Conservation (phyloP, 37 sponge, comb jelly and placozoan species). For the Dysidea cf. avara region DNA sequence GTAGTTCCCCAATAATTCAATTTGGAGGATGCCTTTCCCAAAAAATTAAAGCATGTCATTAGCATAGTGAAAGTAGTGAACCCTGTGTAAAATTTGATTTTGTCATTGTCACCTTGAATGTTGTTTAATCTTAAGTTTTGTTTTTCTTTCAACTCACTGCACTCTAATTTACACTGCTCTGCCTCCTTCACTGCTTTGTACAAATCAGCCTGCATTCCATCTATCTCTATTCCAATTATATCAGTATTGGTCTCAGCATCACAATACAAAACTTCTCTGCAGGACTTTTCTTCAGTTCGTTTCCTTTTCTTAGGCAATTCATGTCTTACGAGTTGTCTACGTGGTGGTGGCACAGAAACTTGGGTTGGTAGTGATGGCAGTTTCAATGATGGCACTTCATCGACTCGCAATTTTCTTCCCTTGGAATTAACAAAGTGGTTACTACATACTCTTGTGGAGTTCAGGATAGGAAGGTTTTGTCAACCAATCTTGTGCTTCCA, state of each 20-base stretch:
- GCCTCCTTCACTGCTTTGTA: no score
- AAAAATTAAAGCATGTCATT: conserved; percentile 16
- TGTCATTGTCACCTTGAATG: conserved; percentile 19
- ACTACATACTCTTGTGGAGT: conserved; percentile 18
- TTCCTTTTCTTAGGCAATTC: no score
- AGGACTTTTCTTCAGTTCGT: no score
- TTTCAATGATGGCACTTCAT: conserved; percentile 17
- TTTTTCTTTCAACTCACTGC: conserved; percentile 1
- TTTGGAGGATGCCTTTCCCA: conserved; percentile 16
- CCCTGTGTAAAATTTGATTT: conserved; percentile 47
- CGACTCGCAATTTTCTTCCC: conserved; percentile 11
- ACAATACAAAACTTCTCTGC: no score
- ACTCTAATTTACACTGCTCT: no score
- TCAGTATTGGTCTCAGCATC: no score
- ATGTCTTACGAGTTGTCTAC: conserved; percentile 1
- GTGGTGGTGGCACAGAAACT: conserved; percentile 6
- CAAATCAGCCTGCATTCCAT: no score
- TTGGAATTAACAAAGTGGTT: conserved; percentile 22
- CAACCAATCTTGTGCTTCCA: conserved; percentile 11
- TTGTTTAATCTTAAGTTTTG: background rate
- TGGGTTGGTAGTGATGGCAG: conserved; percentile 12
- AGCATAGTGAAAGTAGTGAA: conserved; percentile 21
- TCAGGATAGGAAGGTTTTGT: conserved; percentile 8
- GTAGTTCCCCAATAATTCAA: conserved; percentile 29
- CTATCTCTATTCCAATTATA: no score